These are phyloP conservation scores for Dicentrarchus labrax DNA, from an alignment of 2,113 vertebrate genomes.

Conservation along the genomic window DNA sequence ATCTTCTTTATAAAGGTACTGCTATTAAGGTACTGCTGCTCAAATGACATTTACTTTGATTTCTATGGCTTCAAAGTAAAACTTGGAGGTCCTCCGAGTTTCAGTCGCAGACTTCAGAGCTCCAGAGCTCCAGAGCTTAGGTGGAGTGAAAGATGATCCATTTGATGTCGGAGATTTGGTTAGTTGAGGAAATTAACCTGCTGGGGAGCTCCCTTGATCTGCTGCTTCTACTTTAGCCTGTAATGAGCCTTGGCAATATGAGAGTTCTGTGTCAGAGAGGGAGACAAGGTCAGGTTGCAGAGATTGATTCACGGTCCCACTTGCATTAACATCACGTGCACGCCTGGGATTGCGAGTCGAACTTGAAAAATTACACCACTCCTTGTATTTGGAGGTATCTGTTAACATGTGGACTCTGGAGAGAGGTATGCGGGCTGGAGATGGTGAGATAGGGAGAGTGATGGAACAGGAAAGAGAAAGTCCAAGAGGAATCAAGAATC, in stretches of 20 bases:
- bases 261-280: conserved; percentile 53
- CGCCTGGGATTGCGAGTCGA: not conserved
- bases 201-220: conserved; percentile 75
- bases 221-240: conserved; percentile 65
- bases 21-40: conserved; percentile 53
- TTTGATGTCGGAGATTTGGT: conserved; percentile 77
- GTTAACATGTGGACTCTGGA: conserved; percentile 13
- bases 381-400: conserved; percentile 24
- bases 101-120: conserved; percentile 59
- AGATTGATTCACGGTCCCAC: conserved; percentile 22
- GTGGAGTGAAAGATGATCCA: conserved; percentile 75
- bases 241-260: conserved; percentile 73
- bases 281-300: conserved; percentile 31
- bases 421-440: conserved; percentile 35
- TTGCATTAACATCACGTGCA: conserved; percentile 33
- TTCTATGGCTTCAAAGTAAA: conserved; percentile 71
- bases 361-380: conserved; percentile 30
- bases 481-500: conserved; percentile 6
- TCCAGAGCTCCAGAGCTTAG: conserved; percentile 67
- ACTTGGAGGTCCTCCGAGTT: conserved; percentile 60
- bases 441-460: conserved; percentile 30
- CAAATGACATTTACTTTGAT: conserved; percentile 69
- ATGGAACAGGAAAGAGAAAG: conserved; percentile 27
- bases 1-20: conserved; percentile 61
- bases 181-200: conserved; percentile 80